These are phyloP conservation scores for Spodoptera littoralis DNA, from an alignment of 2,888 invertebrate genomes.

Conservation along the genomic window DNA sequence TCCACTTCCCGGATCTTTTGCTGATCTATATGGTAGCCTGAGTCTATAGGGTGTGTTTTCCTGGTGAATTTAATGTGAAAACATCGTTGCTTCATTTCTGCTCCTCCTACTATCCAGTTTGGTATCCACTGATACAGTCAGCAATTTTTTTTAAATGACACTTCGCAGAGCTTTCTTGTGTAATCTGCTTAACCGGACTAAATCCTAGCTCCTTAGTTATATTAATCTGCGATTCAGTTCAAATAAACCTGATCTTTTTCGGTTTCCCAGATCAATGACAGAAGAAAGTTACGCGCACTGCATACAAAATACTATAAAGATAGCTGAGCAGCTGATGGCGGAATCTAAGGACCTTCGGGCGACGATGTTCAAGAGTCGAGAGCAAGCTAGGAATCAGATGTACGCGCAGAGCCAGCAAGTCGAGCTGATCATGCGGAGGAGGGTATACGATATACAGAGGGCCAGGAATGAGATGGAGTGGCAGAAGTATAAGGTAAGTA, in stretches of 20 bases:
- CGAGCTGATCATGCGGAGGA: conserved; percentile 94
- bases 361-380: conserved; percentile 93
- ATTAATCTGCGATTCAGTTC: no score
- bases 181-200: no score
- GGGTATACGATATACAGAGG: conserved; percentile 95
- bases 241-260: background rate
- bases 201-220: no score
- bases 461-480: conserved; percentile 96
- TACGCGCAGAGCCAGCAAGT: conserved; percentile 94
- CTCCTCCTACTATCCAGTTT: no score
- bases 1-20: no score
- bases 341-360: conserved; percentile 94
- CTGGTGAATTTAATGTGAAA: no score
- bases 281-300: conserved; percentile 95
- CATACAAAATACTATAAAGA: conserved; percentile 92
- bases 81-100: no score
- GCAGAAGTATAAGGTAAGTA: conserved; percentile 90
- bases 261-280: conserved; percentile 87
- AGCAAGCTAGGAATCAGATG: conserved; percentile 94
- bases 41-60: no score
- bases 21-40: no score
- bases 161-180: no score
- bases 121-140: no score
- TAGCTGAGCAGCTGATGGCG: conserved; percentile 94
- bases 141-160: no score